Conservation (phyloP, 2,888 invertebrate species). For the Choreutis nemorana region DNA sequence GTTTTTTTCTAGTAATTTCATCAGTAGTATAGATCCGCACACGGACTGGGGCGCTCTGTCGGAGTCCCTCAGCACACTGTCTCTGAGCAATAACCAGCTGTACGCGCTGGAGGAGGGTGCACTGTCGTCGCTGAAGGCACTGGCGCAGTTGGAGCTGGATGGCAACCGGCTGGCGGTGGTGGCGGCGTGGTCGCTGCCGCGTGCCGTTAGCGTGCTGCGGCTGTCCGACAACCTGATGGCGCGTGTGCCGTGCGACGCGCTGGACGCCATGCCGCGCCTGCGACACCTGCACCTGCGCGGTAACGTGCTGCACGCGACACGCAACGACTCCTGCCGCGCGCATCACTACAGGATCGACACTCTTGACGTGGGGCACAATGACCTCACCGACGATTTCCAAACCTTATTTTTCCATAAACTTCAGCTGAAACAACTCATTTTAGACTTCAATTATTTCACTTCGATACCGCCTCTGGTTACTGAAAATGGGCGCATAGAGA, state of each 20-base stretch:
- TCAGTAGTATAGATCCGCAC: constrained; percentile 34
- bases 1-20: constrained; percentile 71
- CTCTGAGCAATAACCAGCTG: constrained; percentile 80
- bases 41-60: constrained; percentile 76
- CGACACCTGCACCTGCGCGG: constrained; percentile 70
- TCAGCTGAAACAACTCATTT: constrained; percentile 74
- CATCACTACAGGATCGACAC: constrained; percentile 71
- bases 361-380: constrained; percentile 81
- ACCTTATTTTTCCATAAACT: constrained; percentile 71
- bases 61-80: constrained; percentile 75
- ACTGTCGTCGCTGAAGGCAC: constrained; percentile 68
- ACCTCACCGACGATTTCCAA: constrained; percentile 69
- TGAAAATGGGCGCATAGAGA: constrained; percentile 70
- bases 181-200: constrained; percentile 65
- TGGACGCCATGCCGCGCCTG: constrained; percentile 64
- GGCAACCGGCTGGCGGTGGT: constrained; percentile 71
- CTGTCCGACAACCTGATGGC: constrained; percentile 72
- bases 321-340: constrained; percentile 24
- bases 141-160: constrained; percentile 70
- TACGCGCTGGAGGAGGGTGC: constrained; percentile 47
- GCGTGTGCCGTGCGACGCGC: constrained; percentile 63
- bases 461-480: constrained; percentile 70
- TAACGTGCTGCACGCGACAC: constrained; percentile 25
- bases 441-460: constrained; percentile 78
- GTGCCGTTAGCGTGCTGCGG: constrained; percentile 69